Percentiles rank a stretch among this genome's conserved stretches.
phyloP scores from a whole-genome alignment of 1,140 invertebrate genomes.

The Drosophila repleta region DNA sequence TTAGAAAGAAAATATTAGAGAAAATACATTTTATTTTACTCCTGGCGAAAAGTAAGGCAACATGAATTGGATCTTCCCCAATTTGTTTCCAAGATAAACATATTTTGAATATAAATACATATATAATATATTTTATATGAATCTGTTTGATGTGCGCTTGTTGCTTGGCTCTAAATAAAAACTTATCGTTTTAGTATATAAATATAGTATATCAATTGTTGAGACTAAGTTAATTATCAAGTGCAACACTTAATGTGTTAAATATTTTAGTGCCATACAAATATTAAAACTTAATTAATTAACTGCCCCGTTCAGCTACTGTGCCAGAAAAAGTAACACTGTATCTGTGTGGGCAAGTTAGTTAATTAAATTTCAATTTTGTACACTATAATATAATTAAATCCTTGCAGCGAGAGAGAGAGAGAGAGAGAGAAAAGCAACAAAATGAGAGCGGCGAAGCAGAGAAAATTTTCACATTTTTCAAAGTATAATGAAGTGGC shows the following conservation, averaged over 20 bases:
- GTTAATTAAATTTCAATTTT: slow-evolving; percentile 8
- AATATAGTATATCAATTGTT: slow-evolving; percentile 11
- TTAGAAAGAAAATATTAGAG: slow-evolving; percentile 9
- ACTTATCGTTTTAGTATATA: too few species aligned
- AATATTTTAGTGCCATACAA: slow-evolving; percentile 63
- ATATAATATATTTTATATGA: too few species aligned
- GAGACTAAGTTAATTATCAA: slow-evolving; percentile 60
- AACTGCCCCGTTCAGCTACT: not conserved
- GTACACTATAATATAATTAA: slow-evolving; percentile 1
- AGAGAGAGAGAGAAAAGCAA: not conserved
- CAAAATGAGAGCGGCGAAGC: not conserved
- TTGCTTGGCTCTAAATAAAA: too few species aligned
- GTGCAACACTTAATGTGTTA: slow-evolving; percentile 41
- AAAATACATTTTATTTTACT: slow-evolving; percentile 16
- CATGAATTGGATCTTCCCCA: too few species aligned
- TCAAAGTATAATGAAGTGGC: slow-evolving; percentile 70
- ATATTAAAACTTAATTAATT: slow-evolving; percentile 73
- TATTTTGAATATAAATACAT: too few species aligned
- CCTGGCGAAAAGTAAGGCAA: too few species aligned
- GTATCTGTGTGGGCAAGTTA: not conserved
- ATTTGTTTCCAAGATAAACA: too few species aligned
- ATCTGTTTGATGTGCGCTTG: too few species aligned
- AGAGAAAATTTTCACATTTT: slow-evolving; percentile 55
- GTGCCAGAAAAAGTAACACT: not conserved
- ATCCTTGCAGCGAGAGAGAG: not conserved